Percentiles rank a stretch among this genome's conserved stretches.
Conservation (phyloP, 2,888 invertebrate genomes). For the Ophraella communa region DNA sequence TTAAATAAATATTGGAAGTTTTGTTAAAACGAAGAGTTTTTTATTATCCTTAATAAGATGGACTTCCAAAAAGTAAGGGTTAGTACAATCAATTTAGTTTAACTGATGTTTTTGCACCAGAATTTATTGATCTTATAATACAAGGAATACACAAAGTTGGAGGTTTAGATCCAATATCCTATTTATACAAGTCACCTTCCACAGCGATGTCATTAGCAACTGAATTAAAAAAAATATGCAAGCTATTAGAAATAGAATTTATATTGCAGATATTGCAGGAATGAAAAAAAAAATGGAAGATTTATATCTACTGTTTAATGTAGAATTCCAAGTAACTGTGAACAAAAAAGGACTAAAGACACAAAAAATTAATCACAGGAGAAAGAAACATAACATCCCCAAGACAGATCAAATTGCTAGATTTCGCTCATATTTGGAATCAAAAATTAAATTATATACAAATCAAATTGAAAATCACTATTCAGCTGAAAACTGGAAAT, state of each 20-base stretch:
- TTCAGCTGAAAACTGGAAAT: not conserved
- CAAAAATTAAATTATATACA: too few species aligned
- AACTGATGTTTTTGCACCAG: conserved; percentile 1
- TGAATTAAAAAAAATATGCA: conserved; percentile 20
- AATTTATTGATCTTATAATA: not conserved
- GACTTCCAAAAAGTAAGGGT: too few species aligned
- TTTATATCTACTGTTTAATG: conserved; percentile 13
- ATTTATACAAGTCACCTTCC: conserved; percentile 14
- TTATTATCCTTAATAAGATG: too few species aligned
- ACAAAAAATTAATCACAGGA: conserved; percentile 15
- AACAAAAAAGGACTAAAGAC: conserved; percentile 19
- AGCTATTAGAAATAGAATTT: conserved; percentile 15
- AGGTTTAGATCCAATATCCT: conserved; percentile 4
- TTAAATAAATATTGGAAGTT: too few species aligned
- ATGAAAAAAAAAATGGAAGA: conserved; percentile 20
- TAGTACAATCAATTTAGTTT: conserved; percentile 3
- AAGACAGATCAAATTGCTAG: conserved; percentile 12
- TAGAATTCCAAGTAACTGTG: conserved; percentile 20
- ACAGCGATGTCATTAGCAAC: conserved; percentile 20
- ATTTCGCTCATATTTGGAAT: conserved; percentile 8
- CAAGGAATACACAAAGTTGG: conserved; percentile 13
- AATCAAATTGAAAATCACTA: conserved; percentile 3
- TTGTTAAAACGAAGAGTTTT: too few species aligned
- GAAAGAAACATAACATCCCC: not conserved
- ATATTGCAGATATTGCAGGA: not conserved